Evolutionary conservation across 2,113 vertebrate species (phyloP).

Genomic region (Oncorhynchus masou): DNA sequence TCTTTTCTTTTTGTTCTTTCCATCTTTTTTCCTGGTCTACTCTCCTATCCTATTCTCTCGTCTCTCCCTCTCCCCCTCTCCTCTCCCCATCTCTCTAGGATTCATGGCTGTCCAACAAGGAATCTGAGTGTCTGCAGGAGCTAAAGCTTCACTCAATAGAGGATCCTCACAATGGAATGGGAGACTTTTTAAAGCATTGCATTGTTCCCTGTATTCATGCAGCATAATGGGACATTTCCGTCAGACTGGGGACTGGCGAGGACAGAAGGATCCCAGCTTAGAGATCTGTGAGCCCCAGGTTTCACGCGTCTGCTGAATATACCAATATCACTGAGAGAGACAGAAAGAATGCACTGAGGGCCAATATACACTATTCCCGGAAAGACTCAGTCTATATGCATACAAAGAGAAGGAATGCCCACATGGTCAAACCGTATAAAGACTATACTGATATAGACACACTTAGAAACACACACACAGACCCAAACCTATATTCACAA

Average conservation of each 20-base stretch:
- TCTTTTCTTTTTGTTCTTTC: neutral
- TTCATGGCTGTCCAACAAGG: slow-evolving; percentile 14
- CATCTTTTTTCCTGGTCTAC: slow-evolving; percentile 3
- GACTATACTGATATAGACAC: neutral
- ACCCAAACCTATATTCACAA: no score
- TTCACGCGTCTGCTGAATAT: slow-evolving; percentile 41
- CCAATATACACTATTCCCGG: neutral
- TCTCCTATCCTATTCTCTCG: no score
- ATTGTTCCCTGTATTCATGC: slow-evolving; percentile 57
- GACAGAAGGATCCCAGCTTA: slow-evolving; percentile 17
- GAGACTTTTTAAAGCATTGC: slow-evolving; percentile 52
- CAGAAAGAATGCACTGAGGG: slow-evolving; percentile 28
- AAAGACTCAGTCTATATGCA: neutral
- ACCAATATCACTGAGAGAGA: slow-evolving; percentile 42
- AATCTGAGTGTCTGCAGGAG: slow-evolving; percentile 44
- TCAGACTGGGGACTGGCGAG: slow-evolving; percentile 19
- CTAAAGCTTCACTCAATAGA: slow-evolving; percentile 38
- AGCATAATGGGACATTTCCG: slow-evolving; percentile 49
- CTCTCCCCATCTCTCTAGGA: slow-evolving; percentile 1
- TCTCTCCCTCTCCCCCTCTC: neutral
- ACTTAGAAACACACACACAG: neutral
- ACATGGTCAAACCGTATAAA: neutral
- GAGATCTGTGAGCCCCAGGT: slow-evolving; percentile 15
- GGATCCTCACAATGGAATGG: slow-evolving; percentile 44
- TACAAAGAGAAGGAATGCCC: neutral